Evolutionary conservation across 1,140 invertebrate genomes (phyloP), one percentile per base, ranked within the genome.

Genomic region (Diachasma alloeum): DNA sequence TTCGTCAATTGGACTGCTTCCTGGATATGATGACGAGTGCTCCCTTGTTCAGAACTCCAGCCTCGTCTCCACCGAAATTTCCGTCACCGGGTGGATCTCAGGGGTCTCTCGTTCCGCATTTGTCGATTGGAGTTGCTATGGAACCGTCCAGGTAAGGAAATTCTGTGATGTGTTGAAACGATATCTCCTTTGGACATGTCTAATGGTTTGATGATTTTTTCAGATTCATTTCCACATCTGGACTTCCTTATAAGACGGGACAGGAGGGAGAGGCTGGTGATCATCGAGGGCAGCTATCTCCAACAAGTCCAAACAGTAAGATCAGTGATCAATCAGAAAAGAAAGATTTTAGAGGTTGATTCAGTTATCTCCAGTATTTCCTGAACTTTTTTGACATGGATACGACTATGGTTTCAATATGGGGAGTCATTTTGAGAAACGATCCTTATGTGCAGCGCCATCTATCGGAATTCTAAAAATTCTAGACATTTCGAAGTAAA

Each of bases 1-100:
- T 98, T 79, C 93, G 94, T 44, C 96, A 99, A 86, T 88, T 99
- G 79, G 97, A 98, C 85, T 90, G 90, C 4, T 99, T 98, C 86
- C 88, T 99, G 81, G 94, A 96, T 81, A 92, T 93, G 80, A 96
- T 97, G 91, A 96, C 95, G 0, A 90, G 91, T 31, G 91, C 92
- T 6, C 92, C 93, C 15, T 87, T 94, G 31, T 93, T 93, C 76
- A 91, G 93, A 39, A 94, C 94, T 8, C 93, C 93, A 26, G 92
- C 93, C 4, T 93, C 93, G 0, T 94, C 94, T 42, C 93, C 94
- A 13, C 93, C 93, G 1, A 93, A 92, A 78, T 89, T 92, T 80
- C 91, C 91, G 1, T 93, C 92, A 0, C 87, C 88, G 0, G 84
- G 86, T n/a, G 84, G 84, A 10, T 83, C 79, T 9, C 82, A 87